These are phyloP conservation scores for Onychostruthus taczanowskii DNA, from an alignment of 2,113 vertebrate genomes.

Conservation along the genomic window DNA sequence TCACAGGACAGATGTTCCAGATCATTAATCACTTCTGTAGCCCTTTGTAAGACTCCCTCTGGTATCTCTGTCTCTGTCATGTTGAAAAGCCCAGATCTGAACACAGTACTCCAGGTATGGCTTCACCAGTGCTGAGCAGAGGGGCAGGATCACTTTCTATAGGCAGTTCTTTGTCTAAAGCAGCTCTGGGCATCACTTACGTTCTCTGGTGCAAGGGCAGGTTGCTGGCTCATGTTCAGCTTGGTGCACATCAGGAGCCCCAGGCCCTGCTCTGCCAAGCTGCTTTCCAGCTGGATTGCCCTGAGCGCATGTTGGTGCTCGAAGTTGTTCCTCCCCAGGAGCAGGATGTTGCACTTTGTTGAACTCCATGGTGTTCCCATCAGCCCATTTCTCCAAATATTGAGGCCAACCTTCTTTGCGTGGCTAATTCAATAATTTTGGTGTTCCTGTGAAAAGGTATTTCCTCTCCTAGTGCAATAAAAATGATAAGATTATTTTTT, in stretches of 20 bases:
- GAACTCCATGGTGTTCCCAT: neutral
- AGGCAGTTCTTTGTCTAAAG: neutral
- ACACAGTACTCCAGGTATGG: neutral
- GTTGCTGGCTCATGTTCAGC: neutral
- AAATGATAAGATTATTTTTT: neutral
- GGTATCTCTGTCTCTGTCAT: neutral
- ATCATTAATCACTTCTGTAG: neutral
- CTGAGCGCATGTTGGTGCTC: rapidly evolving
- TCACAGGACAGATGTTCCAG: neutral
- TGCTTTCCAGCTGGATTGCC: neutral
- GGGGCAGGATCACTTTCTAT: neutral
- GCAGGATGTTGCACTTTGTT: rapidly evolving
- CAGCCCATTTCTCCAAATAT: neutral
- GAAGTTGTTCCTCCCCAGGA: neutral
- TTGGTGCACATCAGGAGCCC: neutral
- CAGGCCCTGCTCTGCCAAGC: neutral
- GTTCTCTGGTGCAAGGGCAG: neutral
- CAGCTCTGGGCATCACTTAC: neutral
- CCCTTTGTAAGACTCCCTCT: neutral
- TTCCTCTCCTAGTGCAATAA: neutral
- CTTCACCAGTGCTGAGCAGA: neutral
- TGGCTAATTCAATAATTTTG: neutral
- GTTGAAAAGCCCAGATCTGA: neutral
- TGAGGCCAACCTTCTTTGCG: neutral
- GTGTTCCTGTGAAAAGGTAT: neutral